These are phyloP conservation scores for Larimichthys crocea DNA, from an alignment of 2,113 vertebrate genomes.

Conservation along the genomic window DNA sequence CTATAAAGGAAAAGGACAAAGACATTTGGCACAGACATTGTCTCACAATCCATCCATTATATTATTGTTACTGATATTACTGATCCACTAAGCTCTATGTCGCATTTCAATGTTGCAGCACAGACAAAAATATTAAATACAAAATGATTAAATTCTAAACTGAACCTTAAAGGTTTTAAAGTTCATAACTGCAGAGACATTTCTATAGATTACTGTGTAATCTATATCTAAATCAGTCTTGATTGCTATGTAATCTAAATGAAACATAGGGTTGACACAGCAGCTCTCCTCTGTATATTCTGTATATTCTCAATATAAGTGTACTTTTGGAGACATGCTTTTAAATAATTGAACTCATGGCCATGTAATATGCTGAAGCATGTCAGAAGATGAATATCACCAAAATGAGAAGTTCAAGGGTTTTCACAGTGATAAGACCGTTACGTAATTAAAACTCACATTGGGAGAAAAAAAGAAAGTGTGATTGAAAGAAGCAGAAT, in stretches of 20 bases:
- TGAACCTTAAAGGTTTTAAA: no score
- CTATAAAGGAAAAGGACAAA: no score
- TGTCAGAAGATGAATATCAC: neutral
- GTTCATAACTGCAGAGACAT: no score
- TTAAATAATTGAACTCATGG: slow-evolving; percentile 6
- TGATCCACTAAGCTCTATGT: no score
- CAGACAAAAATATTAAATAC: no score
- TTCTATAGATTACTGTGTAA: no score
- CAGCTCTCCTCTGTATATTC: neutral
- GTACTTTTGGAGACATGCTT: neutral
- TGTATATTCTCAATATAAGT: neutral
- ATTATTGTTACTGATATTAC: no score
- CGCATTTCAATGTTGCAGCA: no score
- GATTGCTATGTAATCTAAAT: neutral
- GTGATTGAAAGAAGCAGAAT: neutral
- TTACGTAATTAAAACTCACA: neutral
- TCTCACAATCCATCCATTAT: no score
- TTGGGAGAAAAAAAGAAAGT: neutral
- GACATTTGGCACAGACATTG: no score
- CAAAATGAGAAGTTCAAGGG: neutral
- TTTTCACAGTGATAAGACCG: neutral
- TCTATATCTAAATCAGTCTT: no score
- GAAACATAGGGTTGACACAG: neutral
- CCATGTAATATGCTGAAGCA: neutral
- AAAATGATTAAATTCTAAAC: no score